Conservation (phyloP, 2,113 vertebrate genomes). For the Cochlearius cochlearius region DNA sequence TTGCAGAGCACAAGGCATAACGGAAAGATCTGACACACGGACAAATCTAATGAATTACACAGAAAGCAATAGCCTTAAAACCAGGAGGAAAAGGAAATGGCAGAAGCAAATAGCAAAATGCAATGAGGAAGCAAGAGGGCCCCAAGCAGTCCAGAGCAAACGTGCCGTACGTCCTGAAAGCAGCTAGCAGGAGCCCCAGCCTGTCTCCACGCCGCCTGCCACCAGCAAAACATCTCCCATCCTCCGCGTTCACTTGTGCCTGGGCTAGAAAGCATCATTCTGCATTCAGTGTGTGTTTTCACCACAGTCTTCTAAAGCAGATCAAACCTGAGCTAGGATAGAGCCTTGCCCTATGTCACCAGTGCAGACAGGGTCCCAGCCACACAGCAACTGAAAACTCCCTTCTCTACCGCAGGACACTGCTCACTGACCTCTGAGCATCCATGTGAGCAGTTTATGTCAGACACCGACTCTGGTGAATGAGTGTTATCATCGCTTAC, state of each 20-base stretch:
- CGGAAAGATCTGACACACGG: background rate
- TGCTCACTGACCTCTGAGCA: background rate
- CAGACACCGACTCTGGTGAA: background rate
- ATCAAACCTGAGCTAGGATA: background rate
- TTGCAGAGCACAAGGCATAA: background rate
- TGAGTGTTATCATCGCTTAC: background rate
- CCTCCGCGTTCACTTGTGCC: background rate
- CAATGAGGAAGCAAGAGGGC: background rate
- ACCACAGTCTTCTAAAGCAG: background rate
- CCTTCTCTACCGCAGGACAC: background rate
- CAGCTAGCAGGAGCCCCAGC: background rate
- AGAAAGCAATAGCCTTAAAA: constrained; percentile 1
- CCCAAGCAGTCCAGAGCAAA: background rate
- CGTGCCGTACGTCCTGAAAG: background rate
- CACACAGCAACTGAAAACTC: background rate
- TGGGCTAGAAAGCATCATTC: background rate
- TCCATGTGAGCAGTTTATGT: rapidly evolving
- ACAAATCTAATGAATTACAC: background rate
- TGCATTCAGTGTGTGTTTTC: background rate
- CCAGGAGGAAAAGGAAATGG: background rate
- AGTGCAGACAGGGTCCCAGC: background rate
- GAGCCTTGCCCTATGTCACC: background rate
- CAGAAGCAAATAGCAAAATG: constrained; percentile 11
- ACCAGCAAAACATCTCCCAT: background rate
- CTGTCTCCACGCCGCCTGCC: background rate